Evolutionary conservation across 2,797 vertebrate species (phyloP).

Genomic region (Sternotherus odoratus): DNA sequence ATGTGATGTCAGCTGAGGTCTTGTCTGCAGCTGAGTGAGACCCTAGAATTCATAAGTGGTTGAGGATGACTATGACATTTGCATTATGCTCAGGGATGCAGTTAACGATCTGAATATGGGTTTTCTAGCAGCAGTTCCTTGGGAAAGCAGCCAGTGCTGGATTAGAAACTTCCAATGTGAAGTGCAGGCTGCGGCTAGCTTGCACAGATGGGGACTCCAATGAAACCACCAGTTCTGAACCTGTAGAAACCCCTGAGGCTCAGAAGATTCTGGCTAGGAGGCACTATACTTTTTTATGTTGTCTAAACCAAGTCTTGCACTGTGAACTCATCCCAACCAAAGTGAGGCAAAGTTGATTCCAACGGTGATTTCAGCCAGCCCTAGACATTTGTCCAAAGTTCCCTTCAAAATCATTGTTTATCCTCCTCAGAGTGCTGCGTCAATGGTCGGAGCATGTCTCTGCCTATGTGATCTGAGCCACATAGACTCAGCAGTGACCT

Average conservation of each 20-base stretch:
- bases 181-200: neutral
- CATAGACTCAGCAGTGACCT: neutral
- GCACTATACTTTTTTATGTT: rapidly evolving
- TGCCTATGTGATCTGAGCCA: neutral
- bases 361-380: rapidly evolving
- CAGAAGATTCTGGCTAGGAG: neutral
- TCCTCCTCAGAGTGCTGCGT: neutral
- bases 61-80: neutral
- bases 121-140: neutral
- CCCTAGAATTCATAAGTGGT: neutral
- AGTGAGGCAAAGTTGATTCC: rapidly evolving
- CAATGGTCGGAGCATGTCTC: neutral
- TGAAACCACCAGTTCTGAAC: neutral
- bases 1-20: neutral
- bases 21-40: neutral
- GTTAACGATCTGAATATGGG: neutral
- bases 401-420: no score
- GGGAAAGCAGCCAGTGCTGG: neutral
- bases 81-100: neutral
- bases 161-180: neutral
- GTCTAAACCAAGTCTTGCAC: neutral
- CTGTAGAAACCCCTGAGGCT: neutral
- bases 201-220: neutral
- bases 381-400: neutral
- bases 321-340: rapidly evolving